Conservation (phyloP, 2,113 vertebrate genomes). For the Cyprinodon tularosa region DNA sequence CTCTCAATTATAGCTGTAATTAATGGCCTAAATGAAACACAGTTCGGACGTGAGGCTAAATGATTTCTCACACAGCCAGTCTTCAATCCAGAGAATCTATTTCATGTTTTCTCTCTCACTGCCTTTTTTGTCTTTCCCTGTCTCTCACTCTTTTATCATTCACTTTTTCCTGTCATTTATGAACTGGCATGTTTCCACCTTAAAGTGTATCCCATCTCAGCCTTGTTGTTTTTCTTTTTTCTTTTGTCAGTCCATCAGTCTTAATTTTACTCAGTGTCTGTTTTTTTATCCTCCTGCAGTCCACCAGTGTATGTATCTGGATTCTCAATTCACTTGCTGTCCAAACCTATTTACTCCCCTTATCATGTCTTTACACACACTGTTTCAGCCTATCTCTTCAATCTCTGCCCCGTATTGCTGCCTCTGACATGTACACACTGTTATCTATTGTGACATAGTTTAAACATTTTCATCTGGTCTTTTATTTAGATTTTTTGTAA, state of each 20-base stretch:
- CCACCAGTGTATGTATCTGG: slow-evolving; percentile 10
- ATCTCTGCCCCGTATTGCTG: background rate
- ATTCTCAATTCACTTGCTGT: slow-evolving; percentile 22
- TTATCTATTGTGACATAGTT: background rate
- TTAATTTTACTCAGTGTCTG: too few relatives aligned
- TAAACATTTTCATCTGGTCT: background rate
- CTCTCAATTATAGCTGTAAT: slow-evolving; percentile 58
- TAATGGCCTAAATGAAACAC: slow-evolving; percentile 66
- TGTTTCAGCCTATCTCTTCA: slow-evolving; percentile 7
- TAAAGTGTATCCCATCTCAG: slow-evolving; percentile 16
- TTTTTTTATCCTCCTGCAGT: background rate
- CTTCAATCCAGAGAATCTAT: slow-evolving; percentile 46
- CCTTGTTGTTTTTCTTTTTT: slow-evolving; percentile 30
- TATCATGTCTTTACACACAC: slow-evolving; percentile 14
- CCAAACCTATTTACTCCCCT: slow-evolving; percentile 26
- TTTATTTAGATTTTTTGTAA: slow-evolving; percentile 1
- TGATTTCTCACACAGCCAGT: slow-evolving; percentile 35
- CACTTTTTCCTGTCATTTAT: slow-evolving; percentile 28
- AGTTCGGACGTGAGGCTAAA: slow-evolving; percentile 45
- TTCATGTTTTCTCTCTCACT: slow-evolving; percentile 17
- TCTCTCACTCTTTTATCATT: slow-evolving; percentile 33
- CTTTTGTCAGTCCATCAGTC: slow-evolving; percentile 2
- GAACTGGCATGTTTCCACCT: slow-evolving; percentile 10
- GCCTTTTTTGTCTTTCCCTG: background rate
- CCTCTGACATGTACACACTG: slow-evolving; percentile 4